Base-by-base conservation (phyloP, 2,888 invertebrate genomes). In the Saturnia pavonia region DNA sequence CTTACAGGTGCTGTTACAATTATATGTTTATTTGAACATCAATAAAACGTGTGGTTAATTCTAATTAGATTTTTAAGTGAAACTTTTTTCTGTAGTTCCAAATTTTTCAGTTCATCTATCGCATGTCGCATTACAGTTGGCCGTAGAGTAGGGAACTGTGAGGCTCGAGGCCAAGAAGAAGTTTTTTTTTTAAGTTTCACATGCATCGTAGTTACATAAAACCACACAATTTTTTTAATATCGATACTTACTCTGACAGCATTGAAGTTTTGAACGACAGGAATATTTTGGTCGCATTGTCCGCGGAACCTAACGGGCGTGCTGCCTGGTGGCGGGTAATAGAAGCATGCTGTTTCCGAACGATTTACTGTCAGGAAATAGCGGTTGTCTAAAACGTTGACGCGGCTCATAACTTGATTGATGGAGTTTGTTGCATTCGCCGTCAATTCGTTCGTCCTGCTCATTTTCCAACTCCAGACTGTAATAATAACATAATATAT, bases 381-480 rank as follows among this genome's bases (percentile, higher is more conserved):
- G 0, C 77, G 79, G 14, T 83, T 74, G 60, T 88, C 78, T 8
- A 90, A 76, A 0, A 89, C 88, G n/a, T 82, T 73, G 12, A 88
- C 70, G 1, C 45, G 77, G 60, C 78, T 74, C 0, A 83, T 72
- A 0, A 84, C 78, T 8, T 75, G 73, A 69, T 85, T 80, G 54
- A 92, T 90, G 0, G 79, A 80, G 0, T 42, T 70, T 0, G 72
- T 76, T 0, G 86, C 85, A 1, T 63, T 51, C 1, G 60, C 8
- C 0, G 86, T 74, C 9, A 91, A 72, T 1, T 71, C 76, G 68
- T 79, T 80, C 0, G 77, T 76, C 69, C 89, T 85, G 71, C 89
- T 88, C 34, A 92, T 77, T 69, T 91, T 91, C 92, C 91, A 92
- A 72, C 90, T 90, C 80, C 79, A 89, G 1, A 91, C 91, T 91